phyloP scores from a whole-genome alignment of 2,888 invertebrate genomes.

The Linnaemya vulpina region DNA sequence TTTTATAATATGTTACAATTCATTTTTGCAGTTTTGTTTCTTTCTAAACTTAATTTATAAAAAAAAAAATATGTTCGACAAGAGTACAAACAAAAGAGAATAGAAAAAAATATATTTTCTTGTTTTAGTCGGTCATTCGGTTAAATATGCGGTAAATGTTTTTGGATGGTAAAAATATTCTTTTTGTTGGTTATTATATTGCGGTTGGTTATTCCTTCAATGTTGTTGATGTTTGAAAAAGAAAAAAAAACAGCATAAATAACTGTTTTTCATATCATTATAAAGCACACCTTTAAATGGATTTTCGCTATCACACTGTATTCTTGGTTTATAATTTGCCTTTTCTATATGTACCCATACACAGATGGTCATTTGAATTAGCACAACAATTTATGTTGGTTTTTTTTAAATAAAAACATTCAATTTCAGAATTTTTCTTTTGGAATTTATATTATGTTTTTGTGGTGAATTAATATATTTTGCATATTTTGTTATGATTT shows the following conservation, averaged over 20 bases:
- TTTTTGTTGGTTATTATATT: constrained; percentile 11
- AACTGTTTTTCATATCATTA: constrained; percentile 64
- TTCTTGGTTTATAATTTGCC: constrained; percentile 48
- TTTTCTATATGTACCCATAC: not conserved
- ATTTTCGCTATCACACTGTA: constrained; percentile 29
- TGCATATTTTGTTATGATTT: constrained; percentile 3
- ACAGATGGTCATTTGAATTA: constrained; percentile 34
- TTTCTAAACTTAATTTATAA: constrained; percentile 47
- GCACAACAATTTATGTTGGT: constrained; percentile 25
- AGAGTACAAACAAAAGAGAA: constrained; percentile 14
- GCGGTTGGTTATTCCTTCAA: constrained; percentile 45
- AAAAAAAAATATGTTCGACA: constrained; percentile 48
- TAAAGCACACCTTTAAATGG: constrained; percentile 65
- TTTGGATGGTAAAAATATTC: constrained; percentile 35
- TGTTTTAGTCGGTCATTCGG: constrained; percentile 71
- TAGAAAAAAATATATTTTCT: constrained; percentile 4
- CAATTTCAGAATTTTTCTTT: not conserved
- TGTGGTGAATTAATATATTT: constrained; percentile 18
- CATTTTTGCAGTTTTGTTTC: not conserved
- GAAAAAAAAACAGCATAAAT: constrained; percentile 11
- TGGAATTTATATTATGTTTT: not conserved
- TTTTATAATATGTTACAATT: constrained; percentile 11
- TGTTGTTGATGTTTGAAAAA: constrained; percentile 49
- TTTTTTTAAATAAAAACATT: not conserved
- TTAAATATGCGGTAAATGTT: constrained; percentile 68